These are phyloP conservation scores for Hypocryptadius cinnamomeus DNA, from an alignment of 2,113 vertebrate species.

Conservation along the genomic window DNA sequence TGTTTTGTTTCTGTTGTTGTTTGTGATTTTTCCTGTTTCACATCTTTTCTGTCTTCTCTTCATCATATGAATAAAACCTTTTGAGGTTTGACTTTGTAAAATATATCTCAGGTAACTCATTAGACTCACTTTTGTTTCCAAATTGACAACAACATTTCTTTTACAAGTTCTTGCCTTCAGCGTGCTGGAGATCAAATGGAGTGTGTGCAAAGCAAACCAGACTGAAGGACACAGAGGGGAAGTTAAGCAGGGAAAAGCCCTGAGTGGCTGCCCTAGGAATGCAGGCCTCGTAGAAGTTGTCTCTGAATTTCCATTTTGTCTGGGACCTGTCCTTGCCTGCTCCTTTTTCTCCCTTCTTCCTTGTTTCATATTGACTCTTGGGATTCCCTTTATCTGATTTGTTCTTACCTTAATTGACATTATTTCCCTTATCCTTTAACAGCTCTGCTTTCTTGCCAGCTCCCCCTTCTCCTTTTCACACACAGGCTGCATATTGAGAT, in stretches of 20 bases:
- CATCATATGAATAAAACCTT: conserved; percentile 27
- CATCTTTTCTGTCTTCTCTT: conserved; percentile 23
- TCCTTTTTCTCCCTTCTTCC: not conserved
- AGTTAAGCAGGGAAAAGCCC: not conserved
- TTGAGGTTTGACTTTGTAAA: conserved; percentile 52
- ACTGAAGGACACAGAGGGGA: not conserved
- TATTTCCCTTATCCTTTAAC: not conserved
- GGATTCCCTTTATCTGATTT: not conserved
- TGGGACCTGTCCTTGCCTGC: not conserved
- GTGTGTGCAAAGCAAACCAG: not conserved
- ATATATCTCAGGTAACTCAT: conserved; percentile 5
- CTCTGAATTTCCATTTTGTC: not conserved
- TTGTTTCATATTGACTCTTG: not conserved
- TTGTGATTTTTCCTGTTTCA: not conserved
- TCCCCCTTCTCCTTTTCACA: not conserved
- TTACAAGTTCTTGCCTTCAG: not conserved
- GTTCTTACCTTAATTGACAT: not conserved
- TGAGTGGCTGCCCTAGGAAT: not conserved
- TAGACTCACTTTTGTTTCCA: conserved; percentile 27
- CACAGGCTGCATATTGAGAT: not conserved
- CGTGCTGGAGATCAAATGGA: conserved; percentile 10
- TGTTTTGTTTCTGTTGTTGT: no score
- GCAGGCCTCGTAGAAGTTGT: not conserved
- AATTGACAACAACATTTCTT: not conserved
- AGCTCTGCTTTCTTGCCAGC: not conserved